Conservation (phyloP, 2,888 invertebrate species). For the Neria commutata region DNA sequence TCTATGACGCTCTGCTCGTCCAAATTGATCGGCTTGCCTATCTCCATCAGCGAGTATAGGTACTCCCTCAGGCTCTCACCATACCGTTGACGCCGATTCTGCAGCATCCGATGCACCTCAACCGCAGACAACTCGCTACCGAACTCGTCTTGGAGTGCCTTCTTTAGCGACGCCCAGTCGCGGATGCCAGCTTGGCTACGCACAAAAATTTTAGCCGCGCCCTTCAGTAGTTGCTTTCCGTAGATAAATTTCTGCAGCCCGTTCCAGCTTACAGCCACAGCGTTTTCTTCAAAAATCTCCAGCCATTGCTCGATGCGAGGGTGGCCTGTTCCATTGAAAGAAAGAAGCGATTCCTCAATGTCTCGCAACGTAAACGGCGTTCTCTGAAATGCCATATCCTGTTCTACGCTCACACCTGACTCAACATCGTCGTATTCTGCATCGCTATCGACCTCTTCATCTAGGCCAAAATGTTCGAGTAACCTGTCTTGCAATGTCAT, state of each 20-base stretch:
- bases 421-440: neutral
- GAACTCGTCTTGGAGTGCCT: constrained; percentile 7
- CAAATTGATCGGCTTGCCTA: neutral
- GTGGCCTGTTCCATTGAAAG: neutral
- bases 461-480: neutral
- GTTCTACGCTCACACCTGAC: too few species aligned
- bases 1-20: constrained; percentile 4
- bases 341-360: neutral
- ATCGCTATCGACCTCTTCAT: neutral
- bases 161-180: neutral
- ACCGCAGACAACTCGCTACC: neutral
- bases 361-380: neutral
- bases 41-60: neutral
- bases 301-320: neutral
- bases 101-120: constrained; percentile 8
- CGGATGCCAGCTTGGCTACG: neutral
- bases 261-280: neutral
- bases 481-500: neutral
- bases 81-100: neutral
- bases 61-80: neutral
- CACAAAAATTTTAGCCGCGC: constrained; percentile 5
- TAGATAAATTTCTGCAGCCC: constrained; percentile 8
- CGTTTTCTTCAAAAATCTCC: constrained; percentile 1
- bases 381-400: neutral
- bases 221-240: constrained; percentile 1